Conservation (phyloP, 53 echinoderm and acorn worm genomes). For the Actinopyga echinites region DNA sequence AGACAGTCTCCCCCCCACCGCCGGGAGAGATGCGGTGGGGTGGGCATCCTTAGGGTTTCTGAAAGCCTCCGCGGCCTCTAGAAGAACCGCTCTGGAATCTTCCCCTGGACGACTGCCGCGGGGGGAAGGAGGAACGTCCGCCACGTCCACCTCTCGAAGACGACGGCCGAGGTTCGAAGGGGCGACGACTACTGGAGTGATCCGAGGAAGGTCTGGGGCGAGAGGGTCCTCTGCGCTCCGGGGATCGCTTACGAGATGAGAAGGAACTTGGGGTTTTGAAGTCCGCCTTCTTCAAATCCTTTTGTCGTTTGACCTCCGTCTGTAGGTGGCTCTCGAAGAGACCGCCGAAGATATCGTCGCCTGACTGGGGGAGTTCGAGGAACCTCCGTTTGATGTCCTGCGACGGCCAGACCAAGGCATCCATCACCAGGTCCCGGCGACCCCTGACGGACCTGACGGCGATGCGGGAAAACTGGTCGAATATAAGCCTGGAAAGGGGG, state of each 20-base stretch:
- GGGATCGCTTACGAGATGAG: background rate
- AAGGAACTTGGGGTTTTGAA: background rate
- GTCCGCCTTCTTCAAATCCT: too few species aligned
- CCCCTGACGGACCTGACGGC: too few species aligned
- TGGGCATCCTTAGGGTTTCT: too few species aligned
- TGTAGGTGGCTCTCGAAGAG: background rate
- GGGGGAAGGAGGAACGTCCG: background rate
- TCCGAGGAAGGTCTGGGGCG: background rate
- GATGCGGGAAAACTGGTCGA: too few species aligned
- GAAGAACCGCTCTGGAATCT: too few species aligned
- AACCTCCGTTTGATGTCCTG: too few species aligned
- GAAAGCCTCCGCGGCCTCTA: too few species aligned
- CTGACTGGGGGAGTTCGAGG: too few species aligned
- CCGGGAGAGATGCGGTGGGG: background rate
- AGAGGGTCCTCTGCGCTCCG: background rate
- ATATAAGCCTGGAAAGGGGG: background rate
- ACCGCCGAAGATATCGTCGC: background rate
- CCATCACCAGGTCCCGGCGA: too few species aligned
- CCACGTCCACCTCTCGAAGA: background rate
- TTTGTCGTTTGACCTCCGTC: too few species aligned
- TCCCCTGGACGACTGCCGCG: too few species aligned
- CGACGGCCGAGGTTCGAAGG: background rate
- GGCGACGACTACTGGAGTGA: background rate
- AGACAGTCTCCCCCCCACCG: conserved; percentile 38
- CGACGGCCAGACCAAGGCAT: too few species aligned